Evolutionary conservation across 64 coral and sea anemone genomes (phyloP), one percentile per base, ranked within the genome.

Genomic region (Actinia tenebrosa): DNA sequence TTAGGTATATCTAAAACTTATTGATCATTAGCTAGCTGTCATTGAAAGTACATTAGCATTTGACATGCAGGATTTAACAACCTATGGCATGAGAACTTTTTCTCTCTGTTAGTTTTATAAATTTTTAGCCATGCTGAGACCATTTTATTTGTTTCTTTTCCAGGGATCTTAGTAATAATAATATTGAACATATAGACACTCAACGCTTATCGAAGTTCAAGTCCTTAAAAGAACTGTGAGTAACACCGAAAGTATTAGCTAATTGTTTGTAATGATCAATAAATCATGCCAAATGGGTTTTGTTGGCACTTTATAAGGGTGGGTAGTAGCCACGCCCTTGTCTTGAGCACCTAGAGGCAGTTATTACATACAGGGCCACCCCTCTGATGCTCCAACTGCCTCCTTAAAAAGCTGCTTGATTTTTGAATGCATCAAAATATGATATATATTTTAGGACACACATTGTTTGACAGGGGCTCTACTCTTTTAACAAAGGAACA

Each of bases 141-240:
- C 42, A 52, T 78, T 5, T 42, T 56, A 3, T 8, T 77, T 84
- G 72, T 77, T 60, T 14, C n/a, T 80, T 86, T 78, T 79, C 18
- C 55, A 91, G 89, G 66, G 89, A 91, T 86, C 56, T 91, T 6
- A 91, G 89, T 86, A 27, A 7, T 27, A 91, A 91, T 62, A 56
- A 85, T 15, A 72, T 91, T 22, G 61, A 16, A 1, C 46, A 71
- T 1, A 79, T 91, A 84, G 72, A 91, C 60, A 18, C 79, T 45
- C 8, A 71, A 86, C 47, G 78, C 14, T 77, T 91, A 19, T 91
- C 72, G 26, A 85, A 84, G 47, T 71, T 86, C 47, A 52, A 71
- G 84, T 60, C 84, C 22, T 83, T 91, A 2, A 71, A 80, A 64
- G 83, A 79, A 46, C 83, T 91, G 89, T 91, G 59, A 91, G 89